Conservation (phyloP, 2,113 vertebrate genomes). For the Microtus ochrogaster region DNA sequence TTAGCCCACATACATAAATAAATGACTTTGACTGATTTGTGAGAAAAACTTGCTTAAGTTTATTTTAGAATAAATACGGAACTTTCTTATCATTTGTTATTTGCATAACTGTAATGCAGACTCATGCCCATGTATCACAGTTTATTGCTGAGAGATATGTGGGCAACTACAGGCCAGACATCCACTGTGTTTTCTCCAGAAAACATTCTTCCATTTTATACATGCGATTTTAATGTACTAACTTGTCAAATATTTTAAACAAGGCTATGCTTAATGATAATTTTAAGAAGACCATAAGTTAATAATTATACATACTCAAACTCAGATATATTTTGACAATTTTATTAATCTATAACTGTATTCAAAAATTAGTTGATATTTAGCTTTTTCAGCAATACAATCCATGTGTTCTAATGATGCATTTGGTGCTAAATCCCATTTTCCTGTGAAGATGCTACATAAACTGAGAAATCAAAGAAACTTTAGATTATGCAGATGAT, state of each 20-base stretch:
- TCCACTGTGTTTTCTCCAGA: not conserved
- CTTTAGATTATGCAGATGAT: not conserved
- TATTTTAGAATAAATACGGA: not conserved
- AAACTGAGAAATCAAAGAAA: not conserved
- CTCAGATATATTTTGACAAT: not conserved
- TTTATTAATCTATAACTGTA: not conserved
- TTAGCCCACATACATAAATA: not conserved
- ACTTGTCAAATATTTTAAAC: not conserved
- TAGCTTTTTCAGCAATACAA: not conserved
- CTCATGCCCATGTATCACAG: not conserved
- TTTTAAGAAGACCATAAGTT: not conserved
- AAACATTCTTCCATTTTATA: not conserved
- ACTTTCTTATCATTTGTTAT: not conserved
- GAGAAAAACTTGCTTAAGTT: not conserved
- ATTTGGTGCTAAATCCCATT: not conserved
- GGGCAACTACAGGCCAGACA: not conserved
- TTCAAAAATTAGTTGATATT: not conserved
- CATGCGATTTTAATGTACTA: not conserved
- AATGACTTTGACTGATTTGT: constrained; percentile 12
- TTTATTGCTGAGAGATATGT: constrained; percentile 26
- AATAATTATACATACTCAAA: too few relatives aligned
- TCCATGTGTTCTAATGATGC: not conserved
- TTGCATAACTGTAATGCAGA: not conserved
- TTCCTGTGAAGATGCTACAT: not conserved
- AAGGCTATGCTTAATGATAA: not conserved